Base-by-base conservation (phyloP, 2,113 vertebrate species). In the Rhinoptilus africanus region DNA sequence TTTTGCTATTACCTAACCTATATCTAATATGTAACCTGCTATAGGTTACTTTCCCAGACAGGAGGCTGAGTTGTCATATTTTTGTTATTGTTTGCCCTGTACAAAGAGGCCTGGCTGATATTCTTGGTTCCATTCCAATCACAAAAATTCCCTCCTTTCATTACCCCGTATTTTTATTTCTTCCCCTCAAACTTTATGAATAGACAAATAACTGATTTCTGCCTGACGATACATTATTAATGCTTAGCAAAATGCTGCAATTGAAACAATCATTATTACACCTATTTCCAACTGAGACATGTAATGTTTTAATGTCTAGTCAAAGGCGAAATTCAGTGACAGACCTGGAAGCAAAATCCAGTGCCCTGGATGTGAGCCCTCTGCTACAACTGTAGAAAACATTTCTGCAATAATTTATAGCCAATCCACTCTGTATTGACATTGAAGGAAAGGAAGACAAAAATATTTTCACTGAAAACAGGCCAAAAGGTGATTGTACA, bases 321-420 rank as follows among this genome's bases (percentile, higher is more conserved):
- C n/a, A 14, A 74, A 87, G 22, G 10, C 28, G 26, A 84, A 76
- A 45, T 39, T 80, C 41, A 86, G 8, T 67, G 76, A 51, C 28
- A 68, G 43, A 59, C 4, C 12, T 71, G 57, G 28, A 9, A 92
- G 62, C 18, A 82, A 77, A 92, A 48, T 85, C 41, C 54, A 82
- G 34, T 72, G 51, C 27, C 66, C 62, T 79, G 37, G 15, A 45
- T 69, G 28, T 16, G 12, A 79, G 14, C 34, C 18, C 34, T 78
- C 74, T 78, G 30, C 26, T 89, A 23, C 37, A 60, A 15, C 5
- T 27, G 20, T 32, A 74, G 51, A 94, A 85, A 89, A 76, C 13
- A 68, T 73, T 91, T 97, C 39, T 83, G 51, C 85, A 93, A 57
- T 86, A 76, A 95, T 88, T 97, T 95, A 47, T 89, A 91, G 97